Base-by-base conservation (phyloP, 2,113 vertebrate genomes). In the Grammomys surdaster region DNA sequence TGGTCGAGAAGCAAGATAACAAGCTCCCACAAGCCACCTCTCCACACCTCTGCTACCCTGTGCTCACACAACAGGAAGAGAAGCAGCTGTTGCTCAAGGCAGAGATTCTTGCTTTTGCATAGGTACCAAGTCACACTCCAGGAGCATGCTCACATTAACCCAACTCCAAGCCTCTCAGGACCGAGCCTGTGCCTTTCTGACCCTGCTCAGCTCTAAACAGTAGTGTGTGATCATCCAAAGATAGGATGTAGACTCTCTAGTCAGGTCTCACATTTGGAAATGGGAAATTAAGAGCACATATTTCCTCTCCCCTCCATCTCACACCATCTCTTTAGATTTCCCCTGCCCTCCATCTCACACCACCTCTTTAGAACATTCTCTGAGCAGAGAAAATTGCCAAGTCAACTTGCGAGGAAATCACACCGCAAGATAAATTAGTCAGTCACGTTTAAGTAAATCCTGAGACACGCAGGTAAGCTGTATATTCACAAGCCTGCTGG, bases 381-480 rank as follows among this genome's bases (percentile, higher is more conserved):
- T 24, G 67, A 93, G 89, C 88, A 73, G 75, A 93, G 87, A 90
- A 97, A 94, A 97, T 87, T 95, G 92, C 82, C 96, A 97, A 96
- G 93, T 73, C 95, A 91, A 51, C 88, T 94, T 96, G 73, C 65
- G 65, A 92, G 89, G 92, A 81, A 91, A 90, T 73, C 43, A 0
- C 43, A 13, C 31, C 12, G 60, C 67, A 93, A 90, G 91, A 96
- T 81, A 63, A 93, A 93, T 70, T 77, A 92, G 81, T 20, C 65
- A 46, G 90, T 48, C 72, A 2, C 88, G 69, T 89, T 76, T 97
- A 65, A 95, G 94, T 73, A 95, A 87, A 48, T 75, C 75, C 72
- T 58, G 95, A 84, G 33, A 54, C 3, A 73, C 67, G 78, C 96
- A 95, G 94, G 93, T 88, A 80, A 97, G 73, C 95, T 77, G 0